Conservation (phyloP, 2,113 vertebrate species). For the Diphyllodes magnificus region DNA sequence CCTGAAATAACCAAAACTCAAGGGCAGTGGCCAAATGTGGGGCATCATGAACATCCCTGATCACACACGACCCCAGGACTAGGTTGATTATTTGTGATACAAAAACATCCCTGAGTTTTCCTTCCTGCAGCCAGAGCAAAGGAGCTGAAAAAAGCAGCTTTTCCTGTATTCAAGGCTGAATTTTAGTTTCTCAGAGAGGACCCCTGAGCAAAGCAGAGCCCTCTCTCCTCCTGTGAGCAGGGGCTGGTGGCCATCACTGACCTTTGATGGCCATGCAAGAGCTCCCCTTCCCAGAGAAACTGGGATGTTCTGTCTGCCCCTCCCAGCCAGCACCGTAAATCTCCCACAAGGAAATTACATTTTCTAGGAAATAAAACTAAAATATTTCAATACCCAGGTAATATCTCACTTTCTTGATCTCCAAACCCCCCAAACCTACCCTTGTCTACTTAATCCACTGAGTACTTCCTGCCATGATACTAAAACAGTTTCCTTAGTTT, state of each 20-base stretch:
- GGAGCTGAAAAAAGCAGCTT: neutral
- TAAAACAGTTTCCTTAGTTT: neutral
- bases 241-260: neutral
- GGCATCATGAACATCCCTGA: neutral
- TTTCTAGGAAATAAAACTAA: neutral
- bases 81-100: neutral
- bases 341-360: neutral
- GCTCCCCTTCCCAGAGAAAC: neutral
- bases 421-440: neutral
- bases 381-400: neutral
- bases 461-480: slow-evolving; percentile 12
- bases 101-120: neutral
- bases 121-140: neutral
- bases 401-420: neutral
- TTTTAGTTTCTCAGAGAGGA: neutral
- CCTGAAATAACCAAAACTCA: neutral
- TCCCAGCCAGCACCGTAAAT: neutral
- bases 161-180: neutral
- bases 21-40: neutral
- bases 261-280: neutral
- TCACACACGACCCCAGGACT: neutral
- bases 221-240: neutral
- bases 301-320: neutral
- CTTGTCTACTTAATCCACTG: neutral
- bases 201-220: neutral